Percentiles rank a stretch among this genome's conserved stretches.
Conservation (phyloP, 2,888 invertebrate genomes). For the Steinernema carpocapsae region DNA sequence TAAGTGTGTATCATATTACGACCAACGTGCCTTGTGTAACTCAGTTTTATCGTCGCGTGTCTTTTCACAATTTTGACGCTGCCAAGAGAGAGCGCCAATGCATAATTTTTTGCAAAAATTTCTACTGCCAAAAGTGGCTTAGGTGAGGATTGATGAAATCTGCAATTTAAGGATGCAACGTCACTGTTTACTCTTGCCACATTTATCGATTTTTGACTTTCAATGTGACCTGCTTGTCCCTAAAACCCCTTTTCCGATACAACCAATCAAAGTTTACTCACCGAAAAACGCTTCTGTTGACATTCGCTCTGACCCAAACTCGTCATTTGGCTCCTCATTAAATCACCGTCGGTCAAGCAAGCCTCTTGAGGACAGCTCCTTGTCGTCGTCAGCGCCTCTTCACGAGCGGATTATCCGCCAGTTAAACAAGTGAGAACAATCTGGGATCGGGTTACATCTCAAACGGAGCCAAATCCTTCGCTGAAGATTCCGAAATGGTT, state of each 20-base stretch:
- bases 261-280: neutral
- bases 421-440: conserved; percentile 34
- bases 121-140: too few relatives aligned
- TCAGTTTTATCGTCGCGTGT: neutral
- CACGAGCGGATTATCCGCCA: conserved; percentile 30
- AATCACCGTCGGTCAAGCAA: conserved; percentile 26
- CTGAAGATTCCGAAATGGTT: neutral
- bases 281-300: neutral
- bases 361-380: conserved; percentile 19
- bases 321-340: conserved; percentile 18
- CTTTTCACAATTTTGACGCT: neutral
- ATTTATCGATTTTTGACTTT: too few relatives aligned
- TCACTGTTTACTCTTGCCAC: too few relatives aligned
- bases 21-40: neutral
- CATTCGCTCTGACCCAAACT: neutral
- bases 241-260: neutral
- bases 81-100: neutral
- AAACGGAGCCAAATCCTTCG: neutral
- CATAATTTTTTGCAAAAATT: neutral
- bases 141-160: too few relatives aligned
- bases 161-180: too few relatives aligned
- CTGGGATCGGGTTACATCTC: conserved; percentile 15
- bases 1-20: conserved; percentile 1
- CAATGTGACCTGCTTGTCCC: neutral
- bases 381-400: conserved; percentile 12